These are phyloP conservation scores for Leptobrachium ailaonicum DNA, from an alignment of 2,113 vertebrate species.

Conservation along the genomic window DNA sequence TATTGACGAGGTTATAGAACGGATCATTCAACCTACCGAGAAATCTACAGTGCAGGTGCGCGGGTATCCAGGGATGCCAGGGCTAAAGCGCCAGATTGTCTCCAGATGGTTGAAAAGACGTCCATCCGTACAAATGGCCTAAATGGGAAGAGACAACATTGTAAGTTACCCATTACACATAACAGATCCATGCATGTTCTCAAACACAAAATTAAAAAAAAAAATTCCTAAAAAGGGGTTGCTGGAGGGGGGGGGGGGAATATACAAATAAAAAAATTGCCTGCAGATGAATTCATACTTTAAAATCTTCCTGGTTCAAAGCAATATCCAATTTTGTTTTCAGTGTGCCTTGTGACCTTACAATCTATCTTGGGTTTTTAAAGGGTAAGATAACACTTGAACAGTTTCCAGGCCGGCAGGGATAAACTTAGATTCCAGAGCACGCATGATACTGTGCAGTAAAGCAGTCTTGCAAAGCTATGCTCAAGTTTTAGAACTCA, in stretches of 20 bases:
- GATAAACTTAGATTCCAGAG: background rate
- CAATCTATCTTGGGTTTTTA: conserved; percentile 21
- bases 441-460: background rate
- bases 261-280: background rate
- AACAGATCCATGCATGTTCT: background rate
- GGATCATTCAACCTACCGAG: conserved; percentile 73
- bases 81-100: conserved; percentile 92
- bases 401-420: conserved; percentile 5
- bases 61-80: conserved; percentile 89
- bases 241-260: too few relatives aligned
- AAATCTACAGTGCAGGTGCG: conserved; percentile 94
- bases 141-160: background rate
- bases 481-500: too few relatives aligned
- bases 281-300: background rate
- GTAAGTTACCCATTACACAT: background rate
- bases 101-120: conserved; percentile 94
- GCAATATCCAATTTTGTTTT: conserved; percentile 31
- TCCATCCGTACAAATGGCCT: conserved; percentile 91
- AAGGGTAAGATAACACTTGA: conserved; percentile 13
- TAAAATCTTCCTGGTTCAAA: conserved; percentile 13
- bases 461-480: background rate
- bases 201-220: too few relatives aligned
- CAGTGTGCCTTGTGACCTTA: conserved; percentile 27
- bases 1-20: background rate
- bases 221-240: background rate